Base-by-base conservation (phyloP, 2,888 invertebrate species). In the Rhogogaster chlorosoma region DNA sequence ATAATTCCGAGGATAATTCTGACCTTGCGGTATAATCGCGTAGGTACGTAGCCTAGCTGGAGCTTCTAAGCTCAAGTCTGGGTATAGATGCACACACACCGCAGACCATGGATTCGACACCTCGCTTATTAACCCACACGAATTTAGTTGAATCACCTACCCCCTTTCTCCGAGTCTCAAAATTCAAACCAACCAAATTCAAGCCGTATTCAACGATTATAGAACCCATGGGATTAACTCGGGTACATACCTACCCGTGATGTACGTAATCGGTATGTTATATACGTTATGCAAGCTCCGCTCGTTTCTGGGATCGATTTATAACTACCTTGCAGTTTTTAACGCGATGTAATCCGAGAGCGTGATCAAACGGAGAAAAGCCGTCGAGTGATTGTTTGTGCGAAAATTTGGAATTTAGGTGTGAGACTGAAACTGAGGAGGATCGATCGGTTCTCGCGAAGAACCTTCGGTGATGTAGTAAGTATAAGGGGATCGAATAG, bases 1-100 rank as follows among this genome's bases (percentile, higher is more conserved):
- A 77, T 32, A 77, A 49, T 29, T 49, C 29, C 36, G 77, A 77
- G 18, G 77, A 77, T 32, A 77, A 49, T 29, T 49, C 29, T 53
- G 77, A 77, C 77, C 32, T 77, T 77, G 77, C 53, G 49, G 18
- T 49, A 49, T 29, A 29, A 22, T 6, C 26, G 15, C 12, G 5
- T 26, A 15, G 29, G 2, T 49, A 29, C 9, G 2, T 9, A 26
- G 49, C 45, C 26, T 12, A 32, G 10, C 26, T 12, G n/a, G 10
- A 45, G 22, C 15, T 22, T 22, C 49, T 71, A 32, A 7, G 18
- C 42, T n/a, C 2, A 61, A 22, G 26, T 61, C 2, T 26, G 26
- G 10, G 26, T 61, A 53, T 53, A 38, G 9, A 36, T 12, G 7
- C 42, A 53, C n/a, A 32, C 29, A 29, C 67, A 32, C 32, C 7